Base-by-base conservation (phyloP, 2,113 vertebrate species). In the Hydrolagus affinis region DNA sequence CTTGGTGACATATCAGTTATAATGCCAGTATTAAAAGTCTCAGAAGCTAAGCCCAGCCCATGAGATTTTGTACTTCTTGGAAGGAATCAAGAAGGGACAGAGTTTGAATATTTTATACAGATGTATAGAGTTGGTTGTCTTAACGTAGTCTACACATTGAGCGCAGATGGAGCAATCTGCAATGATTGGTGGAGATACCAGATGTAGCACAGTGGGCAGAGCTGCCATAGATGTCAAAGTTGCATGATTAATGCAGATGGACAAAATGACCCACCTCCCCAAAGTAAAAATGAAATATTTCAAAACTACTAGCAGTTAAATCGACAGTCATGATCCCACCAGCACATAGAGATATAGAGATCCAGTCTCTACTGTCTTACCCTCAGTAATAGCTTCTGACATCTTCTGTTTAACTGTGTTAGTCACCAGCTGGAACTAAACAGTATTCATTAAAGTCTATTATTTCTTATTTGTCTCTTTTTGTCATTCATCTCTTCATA, bases 271-370 rank as follows among this genome's bases (percentile, higher is more conserved):
- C 25, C 64, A 28, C 60, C 23, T 3, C 44, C 44, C 44, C 44
- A 1, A 1, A 44, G 44, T 44, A 44, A 3, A 44, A 44, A 44
- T 44, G 44, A 44, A 44, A 44, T 44, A 44, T 25, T 28, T 25
- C n/a, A 78, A 80, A 19, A 80, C 6, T 9, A 80, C 9, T 17
- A 83, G 8, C 78, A 83, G 25, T 83, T 66, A 83, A 77, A 66
- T 32, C 14, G 30, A 19, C 60, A 21, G 28, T 17, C 28, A 25
- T 66, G 25, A 68, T 83, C 19, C 17, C 66, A 56, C 66, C 66
- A 15, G 21, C 25, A 66, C 8, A 83, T 17, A 68, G 19, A 10
- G 15, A 30, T 17, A 83, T 17, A 68, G 19, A 10, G 15, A 30
- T 17, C 25, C 17, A 83, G 19, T 25, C 25, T 9, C n/a, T n/a